Base-by-base conservation (phyloP, 2,113 vertebrate species). In the Lasiurus cinereus region DNA sequence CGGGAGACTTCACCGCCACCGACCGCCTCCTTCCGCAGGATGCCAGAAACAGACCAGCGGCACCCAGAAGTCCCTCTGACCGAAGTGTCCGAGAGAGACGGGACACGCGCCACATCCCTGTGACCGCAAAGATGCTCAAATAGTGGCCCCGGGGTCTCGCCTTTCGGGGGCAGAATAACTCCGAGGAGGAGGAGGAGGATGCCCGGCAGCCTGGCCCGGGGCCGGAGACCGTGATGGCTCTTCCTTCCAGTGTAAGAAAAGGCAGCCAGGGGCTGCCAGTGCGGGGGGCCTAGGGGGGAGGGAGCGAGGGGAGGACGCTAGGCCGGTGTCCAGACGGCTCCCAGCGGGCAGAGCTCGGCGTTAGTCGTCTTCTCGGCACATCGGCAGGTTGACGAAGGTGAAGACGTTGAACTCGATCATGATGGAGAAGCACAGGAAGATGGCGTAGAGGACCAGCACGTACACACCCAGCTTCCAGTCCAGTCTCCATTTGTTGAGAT, bases 321-420 rank as follows among this genome's bases (percentile, higher is more conserved):
- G 97, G 74, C 93, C 94, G 67, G 87, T 59, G 94, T 88, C 92
- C 90, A 76, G 95, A 78, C 93, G 90, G 84, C 80, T 91, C 90
- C 82, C 76, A 1, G 89, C 15, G 15, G 92, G 94, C 70, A 1
- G 46, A 1, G 86, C 93, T 84, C 64, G 1, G 89, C 87, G 67
- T 98, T 98, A 99, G 96, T 99, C 98, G 9, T 98, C 98, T 96
- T 99, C 99, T 91, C 97, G 98, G 98, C 99, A 99, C 99, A 99
- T 99, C 95, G 99, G 99, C 96, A 99, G 98, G 98, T 99, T 99
- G 99, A 99, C 99, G 69, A 99, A 99, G 91, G 99, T 99, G 98
- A 99, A 99, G 97, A 99, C 99, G 29, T 99, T 99, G 97, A 99
- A 99, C 96, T 99, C 99, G 88, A 99, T 99, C 98, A 99, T 98